These are phyloP conservation scores for Psylliodes chrysocephalus DNA, from an alignment of 2,888 invertebrate genomes.

Conservation along the genomic window DNA sequence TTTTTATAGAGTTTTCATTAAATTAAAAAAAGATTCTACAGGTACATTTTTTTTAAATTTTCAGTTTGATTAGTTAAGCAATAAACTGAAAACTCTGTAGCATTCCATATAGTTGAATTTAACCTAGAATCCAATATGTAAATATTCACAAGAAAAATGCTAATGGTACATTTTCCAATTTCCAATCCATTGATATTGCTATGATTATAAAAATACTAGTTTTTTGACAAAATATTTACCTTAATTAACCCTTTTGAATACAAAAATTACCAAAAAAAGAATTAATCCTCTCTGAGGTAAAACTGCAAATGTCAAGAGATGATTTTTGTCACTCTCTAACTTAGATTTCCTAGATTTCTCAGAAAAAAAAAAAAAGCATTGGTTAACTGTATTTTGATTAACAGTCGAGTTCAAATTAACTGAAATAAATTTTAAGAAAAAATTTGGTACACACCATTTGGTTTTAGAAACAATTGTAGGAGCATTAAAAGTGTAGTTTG, in stretches of 20 bases:
- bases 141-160: background rate
- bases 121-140: conserved; percentile 1
- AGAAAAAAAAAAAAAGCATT: conserved; percentile 18
- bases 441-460: conserved; percentile 9
- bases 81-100: background rate
- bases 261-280: conserved; percentile 22
- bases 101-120: background rate
- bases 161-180: too few relatives aligned
- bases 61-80: too few relatives aligned
- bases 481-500: too few relatives aligned
- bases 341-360: conserved; percentile 26
- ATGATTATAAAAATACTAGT: background rate
- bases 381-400: conserved; percentile 6
- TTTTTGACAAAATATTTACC: conserved; percentile 27
- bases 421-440: conserved; percentile 36
- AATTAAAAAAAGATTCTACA: too few relatives aligned
- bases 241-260: conserved; percentile 28
- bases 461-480: too few relatives aligned
- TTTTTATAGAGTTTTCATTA: conserved; percentile 18
- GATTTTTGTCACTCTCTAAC: conserved; percentile 17
- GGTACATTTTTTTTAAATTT: too few relatives aligned
- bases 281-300: conserved; percentile 12
- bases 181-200: background rate
- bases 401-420: conserved; percentile 35
- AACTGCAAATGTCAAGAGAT: conserved; percentile 17